Evolutionary conservation across 2,113 vertebrate species (phyloP).

Genomic region (Gavia stellata): DNA sequence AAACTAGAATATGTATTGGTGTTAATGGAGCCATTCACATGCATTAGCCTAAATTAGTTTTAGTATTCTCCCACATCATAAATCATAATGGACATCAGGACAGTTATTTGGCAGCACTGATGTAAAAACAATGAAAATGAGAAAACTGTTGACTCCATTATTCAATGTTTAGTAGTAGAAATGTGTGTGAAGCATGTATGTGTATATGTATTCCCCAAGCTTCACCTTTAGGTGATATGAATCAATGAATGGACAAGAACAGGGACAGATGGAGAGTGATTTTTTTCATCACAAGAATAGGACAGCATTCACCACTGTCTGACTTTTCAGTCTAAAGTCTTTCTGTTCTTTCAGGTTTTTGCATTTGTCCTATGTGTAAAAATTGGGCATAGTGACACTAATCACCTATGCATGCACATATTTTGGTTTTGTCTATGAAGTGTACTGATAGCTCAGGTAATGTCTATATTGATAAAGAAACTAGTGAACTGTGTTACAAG

Average conservation of each 20-base stretch:
- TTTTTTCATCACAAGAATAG: neutral
- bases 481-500: neutral
- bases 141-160: neutral
- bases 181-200: neutral
- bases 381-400: neutral
- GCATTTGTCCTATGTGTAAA: neutral
- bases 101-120: neutral
- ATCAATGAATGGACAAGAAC: neutral
- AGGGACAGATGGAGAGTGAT: neutral
- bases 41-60: slow-evolving; percentile 20
- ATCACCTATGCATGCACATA: neutral
- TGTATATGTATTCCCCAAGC: neutral
- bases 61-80: neutral
- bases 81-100: neutral
- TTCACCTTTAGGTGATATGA: neutral
- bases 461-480: neutral
- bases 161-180: neutral
- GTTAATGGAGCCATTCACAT: slow-evolving; percentile 18
- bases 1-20: neutral
- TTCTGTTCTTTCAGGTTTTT: neutral
- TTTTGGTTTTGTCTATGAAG: neutral
- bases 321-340: neutral
- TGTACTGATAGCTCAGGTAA: neutral
- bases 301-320: neutral
- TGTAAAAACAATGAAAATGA: slow-evolving; percentile 5